Conservation (phyloP, 2,888 invertebrate genomes). For the Oxycera nigricornis region DNA sequence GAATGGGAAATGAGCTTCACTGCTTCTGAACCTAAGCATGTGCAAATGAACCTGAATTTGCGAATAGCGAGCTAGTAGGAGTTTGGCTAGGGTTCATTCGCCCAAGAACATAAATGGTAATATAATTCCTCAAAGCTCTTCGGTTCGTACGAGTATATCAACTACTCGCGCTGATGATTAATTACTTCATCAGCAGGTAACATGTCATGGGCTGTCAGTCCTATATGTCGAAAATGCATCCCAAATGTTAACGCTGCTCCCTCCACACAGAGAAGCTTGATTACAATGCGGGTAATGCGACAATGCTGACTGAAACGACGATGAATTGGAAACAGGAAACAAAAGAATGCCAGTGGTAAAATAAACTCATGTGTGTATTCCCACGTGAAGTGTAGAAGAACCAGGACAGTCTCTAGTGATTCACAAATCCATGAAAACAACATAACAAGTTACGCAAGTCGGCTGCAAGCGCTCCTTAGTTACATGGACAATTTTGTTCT, state of each 20-base stretch:
- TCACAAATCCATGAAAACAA: too few species aligned
- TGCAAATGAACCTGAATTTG: slow-evolving; percentile 44
- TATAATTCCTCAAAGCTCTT: background rate
- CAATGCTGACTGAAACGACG: background rate
- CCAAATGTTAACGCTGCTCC: background rate
- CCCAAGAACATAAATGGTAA: slow-evolving; percentile 28
- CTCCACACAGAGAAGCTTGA: background rate
- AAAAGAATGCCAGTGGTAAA: too few species aligned
- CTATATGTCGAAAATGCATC: slow-evolving; percentile 26
- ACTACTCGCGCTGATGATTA: slow-evolving; percentile 26
- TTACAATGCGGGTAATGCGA: background rate
- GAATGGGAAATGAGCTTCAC: slow-evolving; percentile 39
- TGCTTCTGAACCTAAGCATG: slow-evolving; percentile 38
- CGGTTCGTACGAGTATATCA: slow-evolving; percentile 16
- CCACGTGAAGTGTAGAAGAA: too few species aligned
- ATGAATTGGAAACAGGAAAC: background rate
- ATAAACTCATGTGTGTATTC: too few species aligned
- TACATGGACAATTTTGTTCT: too few species aligned
- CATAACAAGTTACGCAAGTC: too few species aligned
- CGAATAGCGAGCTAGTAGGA: slow-evolving; percentile 3
- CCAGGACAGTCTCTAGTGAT: too few species aligned
- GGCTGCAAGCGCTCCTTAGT: too few species aligned
- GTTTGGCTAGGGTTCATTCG: slow-evolving; percentile 27
- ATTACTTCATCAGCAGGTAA: slow-evolving; percentile 36
- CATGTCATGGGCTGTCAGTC: slow-evolving; percentile 12